A percentile compares a stretch with the other conserved stretches of the same genome.
Conservation (phyloP, 2,113 vertebrate species). For the Tenebrosternarchus preto region DNA sequence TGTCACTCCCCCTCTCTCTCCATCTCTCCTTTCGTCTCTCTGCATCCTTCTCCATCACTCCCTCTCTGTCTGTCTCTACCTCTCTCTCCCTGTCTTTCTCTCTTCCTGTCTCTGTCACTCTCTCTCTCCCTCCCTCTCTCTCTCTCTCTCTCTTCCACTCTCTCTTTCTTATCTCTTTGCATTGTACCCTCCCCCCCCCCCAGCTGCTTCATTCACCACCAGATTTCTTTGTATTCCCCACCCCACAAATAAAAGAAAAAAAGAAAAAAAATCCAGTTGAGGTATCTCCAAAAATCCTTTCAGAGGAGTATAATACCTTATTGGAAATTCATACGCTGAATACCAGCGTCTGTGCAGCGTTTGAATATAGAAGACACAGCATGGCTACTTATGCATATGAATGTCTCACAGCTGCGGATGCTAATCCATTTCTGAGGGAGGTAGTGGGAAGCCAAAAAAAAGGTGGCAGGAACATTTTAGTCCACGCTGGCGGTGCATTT, state of each 20-base stretch:
- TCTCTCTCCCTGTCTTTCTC: slow-evolving; percentile 13
- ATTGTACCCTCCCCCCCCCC: slow-evolving; percentile 30
- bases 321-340: slow-evolving; percentile 64
- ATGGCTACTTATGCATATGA: slow-evolving; percentile 67
- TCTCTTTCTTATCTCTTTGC: slow-evolving; percentile 25
- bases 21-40: too few relatives aligned
- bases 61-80: neutral
- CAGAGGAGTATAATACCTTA: slow-evolving; percentile 57
- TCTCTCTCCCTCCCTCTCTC: slow-evolving; percentile 12
- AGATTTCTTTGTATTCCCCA: slow-evolving; percentile 39
- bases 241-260: neutral
- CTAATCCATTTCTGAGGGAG: slow-evolving; percentile 60
- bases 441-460: neutral
- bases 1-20: neutral
- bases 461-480: slow-evolving; percentile 44
- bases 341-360: slow-evolving; percentile 37
- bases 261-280: slow-evolving; percentile 41
- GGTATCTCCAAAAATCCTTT: slow-evolving; percentile 56
- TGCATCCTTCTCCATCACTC: neutral
- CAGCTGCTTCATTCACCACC: slow-evolving; percentile 6
- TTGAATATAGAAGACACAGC: slow-evolving; percentile 66
- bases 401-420: slow-evolving; percentile 62
- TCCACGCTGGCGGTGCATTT: slow-evolving; percentile 19
- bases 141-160: neutral
- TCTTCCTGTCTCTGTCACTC: neutral